Conservation (phyloP, 2,888 invertebrate genomes). For the Thumatha senex region DNA sequence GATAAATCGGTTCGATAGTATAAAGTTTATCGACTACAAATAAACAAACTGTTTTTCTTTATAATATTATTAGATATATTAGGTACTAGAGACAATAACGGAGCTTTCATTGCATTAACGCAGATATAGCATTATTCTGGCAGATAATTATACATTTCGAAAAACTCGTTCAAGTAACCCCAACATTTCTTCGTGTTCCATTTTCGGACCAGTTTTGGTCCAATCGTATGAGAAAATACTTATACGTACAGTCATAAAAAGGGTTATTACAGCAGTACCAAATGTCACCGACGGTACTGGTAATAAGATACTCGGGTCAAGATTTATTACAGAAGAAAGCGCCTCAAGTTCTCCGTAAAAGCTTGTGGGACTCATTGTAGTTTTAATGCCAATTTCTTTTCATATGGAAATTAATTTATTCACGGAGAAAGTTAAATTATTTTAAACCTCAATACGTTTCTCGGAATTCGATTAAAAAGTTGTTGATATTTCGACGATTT, state of each 20-base stretch:
- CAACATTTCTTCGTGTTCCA: slow-evolving; percentile 6
- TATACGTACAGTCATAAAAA: neutral
- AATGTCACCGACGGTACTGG: neutral
- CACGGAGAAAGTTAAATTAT: neutral
- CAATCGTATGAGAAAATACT: neutral
- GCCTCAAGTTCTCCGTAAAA: slow-evolving; percentile 1
- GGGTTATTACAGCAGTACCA: neutral
- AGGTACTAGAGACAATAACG: too few species aligned
- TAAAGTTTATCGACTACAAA: too few species aligned
- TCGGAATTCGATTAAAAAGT: neutral
- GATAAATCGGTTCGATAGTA: too few species aligned
- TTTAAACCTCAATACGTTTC: neutral
- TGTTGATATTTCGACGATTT: neutral
- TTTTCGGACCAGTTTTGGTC: neutral
- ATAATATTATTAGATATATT: too few species aligned
- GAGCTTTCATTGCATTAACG: too few species aligned
- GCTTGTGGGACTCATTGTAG: neutral
- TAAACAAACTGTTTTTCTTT: too few species aligned
- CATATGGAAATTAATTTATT: neutral
- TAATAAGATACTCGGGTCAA: neutral
- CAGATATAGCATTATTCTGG: too few species aligned
- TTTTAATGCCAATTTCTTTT: neutral
- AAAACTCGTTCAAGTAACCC: neutral
- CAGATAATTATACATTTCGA: neutral
- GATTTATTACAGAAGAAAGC: slow-evolving; percentile 4